Conservation (phyloP, 2,113 vertebrate genomes). For the Neogale vison region DNA sequence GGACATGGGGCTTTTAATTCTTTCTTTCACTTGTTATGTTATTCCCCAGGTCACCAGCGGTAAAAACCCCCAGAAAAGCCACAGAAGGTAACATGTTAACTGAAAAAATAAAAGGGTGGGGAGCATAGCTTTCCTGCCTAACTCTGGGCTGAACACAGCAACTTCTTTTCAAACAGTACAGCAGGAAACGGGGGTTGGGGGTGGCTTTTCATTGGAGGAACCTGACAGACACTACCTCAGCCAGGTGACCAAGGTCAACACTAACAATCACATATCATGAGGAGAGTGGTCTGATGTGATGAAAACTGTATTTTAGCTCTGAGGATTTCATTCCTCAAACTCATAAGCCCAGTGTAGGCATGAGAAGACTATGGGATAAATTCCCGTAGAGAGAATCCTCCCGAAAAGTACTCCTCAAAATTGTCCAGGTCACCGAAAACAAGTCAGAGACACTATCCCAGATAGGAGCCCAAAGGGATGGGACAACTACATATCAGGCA, state of each 20-base stretch:
- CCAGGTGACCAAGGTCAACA: neutral
- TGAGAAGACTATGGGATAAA: neutral
- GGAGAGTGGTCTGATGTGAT: neutral
- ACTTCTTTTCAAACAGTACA: neutral
- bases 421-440: neutral
- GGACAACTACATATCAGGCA: neutral
- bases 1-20: neutral
- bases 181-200: neutral
- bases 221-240: neutral
- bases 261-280: neutral
- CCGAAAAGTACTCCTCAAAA: neutral
- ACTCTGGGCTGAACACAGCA: neutral
- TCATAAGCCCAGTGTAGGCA: neutral
- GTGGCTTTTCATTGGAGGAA: neutral
- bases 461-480: neutral
- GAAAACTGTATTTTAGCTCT: neutral
- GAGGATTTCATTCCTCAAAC: neutral
- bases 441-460: neutral
- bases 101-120: neutral
- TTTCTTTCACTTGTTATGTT: neutral
- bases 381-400: neutral
- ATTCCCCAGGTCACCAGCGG: neutral
- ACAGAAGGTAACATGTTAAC: neutral
- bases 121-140: fast-evolving
- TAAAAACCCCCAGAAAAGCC: neutral